A percentile compares a stretch with the other conserved stretches of the same genome.
phyloP scores from a whole-genome alignment of 2,797 vertebrate genomes.

The Eleutherodactylus coqui region DNA sequence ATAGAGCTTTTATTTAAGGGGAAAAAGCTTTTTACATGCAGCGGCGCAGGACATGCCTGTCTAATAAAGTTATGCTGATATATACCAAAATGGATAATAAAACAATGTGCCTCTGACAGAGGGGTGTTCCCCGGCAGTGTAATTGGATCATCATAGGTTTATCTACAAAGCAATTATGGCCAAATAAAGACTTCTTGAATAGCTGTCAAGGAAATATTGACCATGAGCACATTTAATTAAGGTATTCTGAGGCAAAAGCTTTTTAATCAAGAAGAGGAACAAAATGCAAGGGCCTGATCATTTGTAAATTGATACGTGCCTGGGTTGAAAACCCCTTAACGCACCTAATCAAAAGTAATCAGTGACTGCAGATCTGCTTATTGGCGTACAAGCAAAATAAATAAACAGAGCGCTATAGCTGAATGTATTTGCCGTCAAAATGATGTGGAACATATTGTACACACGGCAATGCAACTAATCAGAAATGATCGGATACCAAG shows the following conservation, averaged over 20 bases:
- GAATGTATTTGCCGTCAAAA: not conserved
- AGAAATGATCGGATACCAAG: not conserved
- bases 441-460: not conserved
- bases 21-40: not conserved
- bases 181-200: constrained; percentile 82
- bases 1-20: not conserved
- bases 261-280: constrained; percentile 81
- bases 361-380: constrained; percentile 13
- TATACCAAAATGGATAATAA: constrained; percentile 62
- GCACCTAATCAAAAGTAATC: constrained; percentile 29
- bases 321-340: constrained; percentile 16
- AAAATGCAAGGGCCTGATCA: constrained; percentile 63
- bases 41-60: not conserved
- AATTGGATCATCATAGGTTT: constrained; percentile 70
- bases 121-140: constrained; percentile 68
- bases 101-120: constrained; percentile 36
- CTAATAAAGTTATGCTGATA: not conserved
- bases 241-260: constrained; percentile 78
- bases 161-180: constrained; percentile 80
- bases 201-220: constrained; percentile 89
- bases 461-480: not conserved
- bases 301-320: constrained; percentile 61
- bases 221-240: constrained; percentile 84
- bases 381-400: constrained; percentile 25
- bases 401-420: not conserved